phyloP scores from a whole-genome alignment of 2,797 vertebrate species.

The Xiphophorus birchmanni region DNA sequence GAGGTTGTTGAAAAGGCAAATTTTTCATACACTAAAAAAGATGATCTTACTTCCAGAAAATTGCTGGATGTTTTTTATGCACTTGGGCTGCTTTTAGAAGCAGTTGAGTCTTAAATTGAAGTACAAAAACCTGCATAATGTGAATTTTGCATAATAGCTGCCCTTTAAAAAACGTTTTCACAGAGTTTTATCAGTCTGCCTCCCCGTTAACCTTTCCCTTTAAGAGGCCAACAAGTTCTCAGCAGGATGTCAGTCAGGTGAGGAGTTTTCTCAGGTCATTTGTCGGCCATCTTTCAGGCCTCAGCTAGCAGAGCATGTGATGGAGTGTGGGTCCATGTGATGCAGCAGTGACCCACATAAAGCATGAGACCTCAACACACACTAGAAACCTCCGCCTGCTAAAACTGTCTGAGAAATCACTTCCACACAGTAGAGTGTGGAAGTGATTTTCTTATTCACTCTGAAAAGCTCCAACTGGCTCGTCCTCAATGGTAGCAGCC shows the following conservation, averaged over 20 bases:
- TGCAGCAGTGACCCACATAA: neutral
- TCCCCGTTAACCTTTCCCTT: neutral
- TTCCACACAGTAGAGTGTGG: neutral
- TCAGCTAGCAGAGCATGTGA: neutral
- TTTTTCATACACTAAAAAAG: no score
- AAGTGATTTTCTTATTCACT: conserved; percentile 6
- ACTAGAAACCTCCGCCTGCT: neutral
- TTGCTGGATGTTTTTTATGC: no score
- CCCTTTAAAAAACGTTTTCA: neutral
- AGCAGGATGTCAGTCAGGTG: conserved; percentile 1
- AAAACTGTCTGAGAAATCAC: neutral
- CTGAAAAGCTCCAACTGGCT: neutral
- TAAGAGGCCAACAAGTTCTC: neutral
- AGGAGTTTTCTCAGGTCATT: neutral
- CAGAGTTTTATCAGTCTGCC: neutral
- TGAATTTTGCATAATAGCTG: no score
- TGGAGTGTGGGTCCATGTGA: conserved; percentile 1
- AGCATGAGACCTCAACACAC: neutral
- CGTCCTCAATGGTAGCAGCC: neutral
- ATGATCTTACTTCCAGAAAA: no score
- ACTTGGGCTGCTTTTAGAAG: no score
- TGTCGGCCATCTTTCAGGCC: neutral
- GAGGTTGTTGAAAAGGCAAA: no score
- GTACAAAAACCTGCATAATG: no score
- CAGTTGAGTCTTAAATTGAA: no score